Evolutionary conservation across 2,888 invertebrate species (phyloP), one percentile per base, ranked within the genome.

Genomic region (Acanthococcus lagerstroemiae): DNA sequence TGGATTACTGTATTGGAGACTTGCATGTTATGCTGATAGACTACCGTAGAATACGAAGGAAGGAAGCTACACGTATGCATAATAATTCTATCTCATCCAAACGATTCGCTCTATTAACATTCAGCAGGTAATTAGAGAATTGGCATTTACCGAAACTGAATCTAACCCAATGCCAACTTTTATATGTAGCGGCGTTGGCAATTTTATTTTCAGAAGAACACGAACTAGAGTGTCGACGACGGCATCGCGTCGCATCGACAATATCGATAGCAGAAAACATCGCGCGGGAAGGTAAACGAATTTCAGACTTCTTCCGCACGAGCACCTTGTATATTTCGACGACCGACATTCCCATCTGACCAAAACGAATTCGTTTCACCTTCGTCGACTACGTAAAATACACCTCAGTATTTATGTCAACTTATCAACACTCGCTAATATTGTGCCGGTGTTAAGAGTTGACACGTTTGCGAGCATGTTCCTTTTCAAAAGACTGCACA

Each of bases 111-210:
- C 61, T 61, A 61, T 61, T 61, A 61, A 61, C 61, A 52, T 52
- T 61, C 58, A 58, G 58, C 61, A 61, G 61, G 61, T 61, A 61
- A 61, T 61, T 61, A 61, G 61, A 61, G 61, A 61, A 61, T 61
- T 61, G 61, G 61, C 61, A 61, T 61, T 61, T 61, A 61, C 61
- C 54, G 37, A 61, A 61, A 61, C 52, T 52, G 61, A 61, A 61
- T 50, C 52, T 52, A 48, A 48, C 50, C 21, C 52, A 61, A 61
- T 61, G 61, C 61, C 61, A 61, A 61, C 61, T 61, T 61, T 61
- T 61, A 58, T 19, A 24, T 24, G 12, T 7, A 52, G 52, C 52
- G 52, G 52, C 45, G 22, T 26, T 22, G 48, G 21, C 60, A 26
- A 61, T 61, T 61, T 61, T 61, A 61, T 61, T 61, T 61, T 61